Evolutionary conservation across 2,888 invertebrate species (phyloP), one percentile per base, ranked within the genome.

Genomic region (Nineta flava): DNA sequence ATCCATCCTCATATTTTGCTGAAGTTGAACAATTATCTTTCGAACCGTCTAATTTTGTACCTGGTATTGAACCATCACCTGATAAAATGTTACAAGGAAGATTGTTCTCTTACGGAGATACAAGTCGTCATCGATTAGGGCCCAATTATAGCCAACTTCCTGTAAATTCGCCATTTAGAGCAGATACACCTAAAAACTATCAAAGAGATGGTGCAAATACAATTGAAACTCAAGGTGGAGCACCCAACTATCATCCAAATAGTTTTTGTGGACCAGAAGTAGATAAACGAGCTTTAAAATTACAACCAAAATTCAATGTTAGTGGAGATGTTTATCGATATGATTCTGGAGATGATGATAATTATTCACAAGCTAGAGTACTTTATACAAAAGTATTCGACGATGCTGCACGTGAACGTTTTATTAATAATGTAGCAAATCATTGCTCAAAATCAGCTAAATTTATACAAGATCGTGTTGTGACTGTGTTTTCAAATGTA

Each of bases 191-290:
- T 1, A 65, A 71, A 38, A 90, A 93, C 65, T 94, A 88, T 62
- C 92, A 94, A 67, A 79, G 96, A 35, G 95, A 96, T 65, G 96
- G 95, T 0, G 76, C 81, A 3, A 83, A 83, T 74, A 72, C 76
- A 40, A 73, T 81, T 38, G 78, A 77, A 57, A 93, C 92, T 65
- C 92, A 93, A 67, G 82, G 79, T 6, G 86, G 84, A 17, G 84
- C 86, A 3, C 96, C 96, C 5, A 96, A 96, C 68, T 97, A 97
- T 65, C 93, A 79, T 73, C 97, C 97, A 1, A 97, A 97, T 72
- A 94, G 94, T 54, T 97, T 95, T 69, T 74, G 77, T 53, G 96
- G 96, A 0, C 93, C 95, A 0, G 76, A 79, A 55, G 77, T 77
- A 53, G 77, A 79, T 58, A 75, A 78, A 1, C 71, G 78, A 3